Percentiles rank a stretch among this genome's conserved stretches.
phyloP scores from a whole-genome alignment of 2,113 vertebrate species.

The Falco punctatus region DNA sequence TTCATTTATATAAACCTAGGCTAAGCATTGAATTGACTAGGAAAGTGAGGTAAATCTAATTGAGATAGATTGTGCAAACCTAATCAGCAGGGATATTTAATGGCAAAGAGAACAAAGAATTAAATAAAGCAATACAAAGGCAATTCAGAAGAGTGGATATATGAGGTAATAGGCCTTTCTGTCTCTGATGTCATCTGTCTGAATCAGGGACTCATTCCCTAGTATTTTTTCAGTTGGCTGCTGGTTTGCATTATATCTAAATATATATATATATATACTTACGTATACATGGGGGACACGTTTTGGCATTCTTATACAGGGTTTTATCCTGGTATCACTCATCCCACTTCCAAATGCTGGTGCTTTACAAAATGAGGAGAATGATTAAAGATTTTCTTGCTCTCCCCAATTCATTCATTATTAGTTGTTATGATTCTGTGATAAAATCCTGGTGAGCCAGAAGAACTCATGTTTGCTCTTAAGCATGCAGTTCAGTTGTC shows the following conservation, averaged over 20 bases:
- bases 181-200: constrained; percentile 37
- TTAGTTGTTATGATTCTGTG: neutral
- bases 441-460: neutral
- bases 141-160: constrained; percentile 40
- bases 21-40: constrained; percentile 50
- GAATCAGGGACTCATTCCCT: neutral
- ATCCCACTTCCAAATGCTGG: neutral
- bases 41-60: constrained; percentile 67
- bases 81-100: constrained; percentile 62
- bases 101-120: constrained; percentile 61
- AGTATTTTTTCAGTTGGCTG: neutral
- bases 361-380: neutral
- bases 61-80: constrained; percentile 64
- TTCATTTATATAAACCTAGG: constrained; percentile 61
- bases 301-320: neutral
- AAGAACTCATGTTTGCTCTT: neutral
- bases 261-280: no score
- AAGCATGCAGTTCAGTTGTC: neutral
- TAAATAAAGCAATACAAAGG: constrained; percentile 54
- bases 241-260: neutral
- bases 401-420: neutral
- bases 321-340: neutral
- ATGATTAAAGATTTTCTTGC: neutral
- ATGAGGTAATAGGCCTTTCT: constrained; percentile 45
- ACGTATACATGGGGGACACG: rapidly evolving